phyloP scores from a whole-genome alignment of 1,140 invertebrate species.

The Sweltsa coloradensis region DNA sequence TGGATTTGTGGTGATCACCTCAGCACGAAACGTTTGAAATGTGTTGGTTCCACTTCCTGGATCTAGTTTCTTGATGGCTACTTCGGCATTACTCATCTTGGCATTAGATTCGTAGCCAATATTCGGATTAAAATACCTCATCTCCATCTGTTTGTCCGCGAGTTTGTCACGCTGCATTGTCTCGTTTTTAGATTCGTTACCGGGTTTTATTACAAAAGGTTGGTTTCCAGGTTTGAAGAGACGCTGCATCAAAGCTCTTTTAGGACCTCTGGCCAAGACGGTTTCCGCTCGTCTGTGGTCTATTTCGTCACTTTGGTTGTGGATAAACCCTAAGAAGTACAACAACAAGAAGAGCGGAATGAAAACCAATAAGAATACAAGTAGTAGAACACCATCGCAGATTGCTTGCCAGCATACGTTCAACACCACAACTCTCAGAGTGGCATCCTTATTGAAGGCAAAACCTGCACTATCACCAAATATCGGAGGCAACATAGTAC shows the following conservation, averaged over 20 bases:
- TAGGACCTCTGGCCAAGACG: not conserved
- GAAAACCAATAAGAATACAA: not conserved
- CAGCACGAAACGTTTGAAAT: too few species aligned
- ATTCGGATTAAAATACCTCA: too few species aligned
- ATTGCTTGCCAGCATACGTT: not conserved
- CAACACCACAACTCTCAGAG: not conserved
- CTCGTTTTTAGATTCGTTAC: too few species aligned
- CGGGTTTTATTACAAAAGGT: not conserved
- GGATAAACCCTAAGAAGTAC: not conserved
- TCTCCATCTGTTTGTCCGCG: too few species aligned
- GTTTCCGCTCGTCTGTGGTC: not conserved
- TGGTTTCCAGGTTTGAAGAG: not conserved
- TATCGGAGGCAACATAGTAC: not conserved
- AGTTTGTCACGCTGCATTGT: too few species aligned
- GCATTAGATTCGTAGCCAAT: too few species aligned
- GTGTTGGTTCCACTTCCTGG: too few species aligned
- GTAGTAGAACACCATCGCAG: not conserved
- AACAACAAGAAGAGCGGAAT: not conserved
- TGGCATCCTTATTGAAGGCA: not conserved
- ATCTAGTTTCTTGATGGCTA: too few species aligned
- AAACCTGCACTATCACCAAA: not conserved
- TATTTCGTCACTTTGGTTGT: not conserved
- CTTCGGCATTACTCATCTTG: too few species aligned
- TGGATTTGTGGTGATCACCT: too few species aligned
- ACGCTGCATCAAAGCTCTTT: not conserved